Conservation (phyloP, 1,140 invertebrate species). For the Drosophila subobscura region DNA sequence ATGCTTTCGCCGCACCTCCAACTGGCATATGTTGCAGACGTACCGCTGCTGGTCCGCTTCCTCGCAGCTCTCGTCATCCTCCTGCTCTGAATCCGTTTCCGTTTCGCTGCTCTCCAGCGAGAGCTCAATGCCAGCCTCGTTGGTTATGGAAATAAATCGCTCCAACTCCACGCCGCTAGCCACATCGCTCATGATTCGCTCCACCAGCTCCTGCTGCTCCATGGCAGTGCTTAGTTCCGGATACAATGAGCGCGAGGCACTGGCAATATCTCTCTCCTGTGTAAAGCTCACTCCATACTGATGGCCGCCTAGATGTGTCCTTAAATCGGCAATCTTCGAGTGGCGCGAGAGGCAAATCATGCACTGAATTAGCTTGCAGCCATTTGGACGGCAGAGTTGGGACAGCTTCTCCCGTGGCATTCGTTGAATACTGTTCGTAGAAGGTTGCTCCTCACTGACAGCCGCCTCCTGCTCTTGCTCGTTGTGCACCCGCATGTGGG, state of each 20-base stretch:
- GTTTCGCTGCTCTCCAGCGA: slow-evolving; percentile 76
- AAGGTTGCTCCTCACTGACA: slow-evolving; percentile 6
- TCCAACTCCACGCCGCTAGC: slow-evolving; percentile 45
- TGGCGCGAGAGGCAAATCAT: slow-evolving; percentile 77
- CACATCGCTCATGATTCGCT: slow-evolving; percentile 59
- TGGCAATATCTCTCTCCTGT: slow-evolving; percentile 21
- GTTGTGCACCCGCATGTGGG: slow-evolving; percentile 64
- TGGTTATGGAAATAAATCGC: slow-evolving; percentile 72
- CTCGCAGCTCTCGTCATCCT: not conserved
- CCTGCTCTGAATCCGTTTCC: slow-evolving; percentile 56
- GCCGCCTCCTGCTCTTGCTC: slow-evolving; percentile 1
- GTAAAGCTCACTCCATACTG: slow-evolving; percentile 36
- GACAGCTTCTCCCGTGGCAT: slow-evolving; percentile 4
- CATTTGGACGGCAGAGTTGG: slow-evolving; percentile 60
- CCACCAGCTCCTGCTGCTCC: slow-evolving; percentile 34
- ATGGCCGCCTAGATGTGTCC: slow-evolving; percentile 56
- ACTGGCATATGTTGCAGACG: slow-evolving; percentile 83
- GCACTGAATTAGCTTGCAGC: slow-evolving; percentile 73
- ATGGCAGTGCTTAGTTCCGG: slow-evolving; percentile 48
- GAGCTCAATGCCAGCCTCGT: slow-evolving; percentile 68
- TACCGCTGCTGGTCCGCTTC: slow-evolving; percentile 4
- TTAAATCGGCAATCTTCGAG: slow-evolving; percentile 65
- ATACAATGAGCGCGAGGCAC: slow-evolving; percentile 48
- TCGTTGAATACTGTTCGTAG: not conserved
- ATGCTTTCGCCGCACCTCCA: slow-evolving; percentile 78